These are phyloP conservation scores for Metaphire vulgaris DNA, from an alignment of 1,140 invertebrate species.

Conservation along the genomic window DNA sequence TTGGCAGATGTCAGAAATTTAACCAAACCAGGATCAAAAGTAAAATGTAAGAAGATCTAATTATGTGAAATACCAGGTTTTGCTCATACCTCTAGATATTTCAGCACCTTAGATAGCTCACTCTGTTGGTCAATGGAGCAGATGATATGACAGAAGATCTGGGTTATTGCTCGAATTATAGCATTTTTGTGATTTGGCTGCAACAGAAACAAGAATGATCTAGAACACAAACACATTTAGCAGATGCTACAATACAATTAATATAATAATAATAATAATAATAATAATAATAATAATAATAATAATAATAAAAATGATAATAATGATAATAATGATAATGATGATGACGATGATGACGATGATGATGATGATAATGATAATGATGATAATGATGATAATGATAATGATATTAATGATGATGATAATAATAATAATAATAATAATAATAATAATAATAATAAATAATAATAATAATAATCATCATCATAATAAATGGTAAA, in stretches of 20 bases:
- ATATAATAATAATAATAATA: no score
- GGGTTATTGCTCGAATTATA: conserved; percentile 47
- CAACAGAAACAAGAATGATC: no score
- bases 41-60: neutral
- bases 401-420: no score
- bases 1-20: neutral
- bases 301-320: neutral
- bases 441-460: no score
- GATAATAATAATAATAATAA: no score
- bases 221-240: no score
- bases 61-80: no score
- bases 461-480: no score
- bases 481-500: no score
- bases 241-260: no score
- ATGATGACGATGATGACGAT: neutral
- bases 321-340: neutral
- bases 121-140: conserved; percentile 38
- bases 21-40: conserved; percentile 1
- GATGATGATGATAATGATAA: no score
- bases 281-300: neutral
- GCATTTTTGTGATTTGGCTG: conserved; percentile 36
- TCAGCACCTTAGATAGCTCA: conserved; percentile 45
- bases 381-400: no score
- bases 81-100: conserved; percentile 50
- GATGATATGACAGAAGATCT: conserved; percentile 52